Evolutionary conservation across 2,888 invertebrate genomes (phyloP), one percentile per base, ranked within the genome.

Genomic region (Lamellibrachia columna): DNA sequence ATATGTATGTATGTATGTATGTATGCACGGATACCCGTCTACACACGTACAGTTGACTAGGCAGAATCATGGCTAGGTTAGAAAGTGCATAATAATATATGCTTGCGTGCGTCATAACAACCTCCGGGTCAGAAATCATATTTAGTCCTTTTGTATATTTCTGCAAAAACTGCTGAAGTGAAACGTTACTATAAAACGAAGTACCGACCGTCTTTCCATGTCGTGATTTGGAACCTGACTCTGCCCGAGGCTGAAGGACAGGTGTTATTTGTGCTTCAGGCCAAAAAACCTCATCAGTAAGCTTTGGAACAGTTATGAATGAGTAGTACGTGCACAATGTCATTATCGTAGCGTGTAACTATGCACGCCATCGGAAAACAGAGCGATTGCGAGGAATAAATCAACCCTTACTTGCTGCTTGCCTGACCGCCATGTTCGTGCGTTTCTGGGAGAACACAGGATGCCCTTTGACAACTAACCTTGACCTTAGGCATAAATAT

Each of bases 391-490:
- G 75, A 75, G 75, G 6, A 4, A 22, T 75, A 75, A 75, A 22
- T 15, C 75, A 75, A 22, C 3, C 75, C 75, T 75, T 75, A 75
- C 75, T 75, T 75, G 75, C 75, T 75, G 75, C 75, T 75, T 75
- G 75, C 22, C 75, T 75, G 75, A 75, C 75, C 75, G 75, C 75
- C 75, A 75, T 75, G 75, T 22, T 75, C 75, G n/a, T n/a, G 75
- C 22, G 75, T 75, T 75, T 75, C 75, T 75, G 75, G 75, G 15
- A 75, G 75, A 75, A 75, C 75, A 75, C 75, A n/a, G 75, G 75
- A 75, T 75, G 75, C 75, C 75, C 75, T 75, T 75, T 75, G 75
- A 75, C 75, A 75, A n/a, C 75, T 75, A 22, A 75, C 75, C 75
- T 75, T 75, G 75, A 75, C 75, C 75, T 75, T 75, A 75, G 75